Conservation (phyloP, 2,888 invertebrate genomes). For the Gibbula magus region DNA sequence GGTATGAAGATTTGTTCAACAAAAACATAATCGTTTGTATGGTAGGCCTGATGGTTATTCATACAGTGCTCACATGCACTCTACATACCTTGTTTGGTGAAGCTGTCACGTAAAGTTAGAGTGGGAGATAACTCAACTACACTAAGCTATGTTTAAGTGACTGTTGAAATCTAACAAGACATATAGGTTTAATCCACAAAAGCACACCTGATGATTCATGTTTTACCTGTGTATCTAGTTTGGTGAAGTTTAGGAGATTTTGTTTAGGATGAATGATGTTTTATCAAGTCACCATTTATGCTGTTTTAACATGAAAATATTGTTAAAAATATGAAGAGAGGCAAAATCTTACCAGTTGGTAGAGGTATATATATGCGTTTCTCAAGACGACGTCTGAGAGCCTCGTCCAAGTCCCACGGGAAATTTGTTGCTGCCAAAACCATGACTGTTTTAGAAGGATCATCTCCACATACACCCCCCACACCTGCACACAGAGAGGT, state of each 20-base stretch:
- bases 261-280: background rate
- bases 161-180: too few relatives aligned
- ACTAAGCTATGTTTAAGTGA: too few relatives aligned
- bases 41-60: too few relatives aligned
- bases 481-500: slow-evolving; percentile 60
- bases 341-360: slow-evolving; percentile 82
- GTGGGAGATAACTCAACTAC: too few relatives aligned
- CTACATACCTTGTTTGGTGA: too few relatives aligned
- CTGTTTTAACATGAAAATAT: too few relatives aligned
- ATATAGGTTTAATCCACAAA: too few relatives aligned
- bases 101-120: too few relatives aligned
- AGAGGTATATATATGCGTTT: slow-evolving; percentile 98
- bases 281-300: background rate
- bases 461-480: slow-evolving; percentile 60
- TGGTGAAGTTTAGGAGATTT: background rate
- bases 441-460: slow-evolving; percentile 83
- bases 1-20: too few relatives aligned
- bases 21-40: too few relatives aligned
- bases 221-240: background rate
- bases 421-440: slow-evolving; percentile 99
- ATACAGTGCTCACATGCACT: too few relatives aligned
- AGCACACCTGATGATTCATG: background rate
- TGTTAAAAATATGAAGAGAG: too few relatives aligned
- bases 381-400: slow-evolving; percentile 92
- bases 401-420: slow-evolving; percentile 99